phyloP scores from a whole-genome alignment of 2,797 vertebrate species.

The Sternarchorhynchus goeldii region DNA sequence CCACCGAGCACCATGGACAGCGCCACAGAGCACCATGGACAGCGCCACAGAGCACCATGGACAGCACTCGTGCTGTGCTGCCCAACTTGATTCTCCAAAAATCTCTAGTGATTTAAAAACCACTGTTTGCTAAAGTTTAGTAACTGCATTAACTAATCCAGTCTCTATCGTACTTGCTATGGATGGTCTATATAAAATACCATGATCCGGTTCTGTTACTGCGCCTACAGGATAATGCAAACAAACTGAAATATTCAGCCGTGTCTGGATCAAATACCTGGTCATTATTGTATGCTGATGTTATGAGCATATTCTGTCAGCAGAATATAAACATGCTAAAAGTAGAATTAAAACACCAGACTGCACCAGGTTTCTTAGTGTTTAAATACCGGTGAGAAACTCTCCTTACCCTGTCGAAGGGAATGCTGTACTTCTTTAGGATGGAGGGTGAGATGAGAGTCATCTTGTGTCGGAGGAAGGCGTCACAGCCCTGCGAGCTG shows the following conservation, averaged over 20 bases:
- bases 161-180: conserved; percentile 14
- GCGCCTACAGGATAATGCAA: neutral
- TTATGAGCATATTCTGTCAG: neutral
- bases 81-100: too few species aligned
- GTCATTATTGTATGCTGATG: neutral
- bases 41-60: too few species aligned
- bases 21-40: too few species aligned
- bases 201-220: conserved; percentile 10
- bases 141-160: too few species aligned
- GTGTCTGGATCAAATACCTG: too few species aligned
- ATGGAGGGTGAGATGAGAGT: conserved; percentile 97
- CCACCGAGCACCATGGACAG: too few species aligned
- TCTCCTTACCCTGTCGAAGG: conserved; percentile 89
- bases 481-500: conserved; percentile 96
- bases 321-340: neutral
- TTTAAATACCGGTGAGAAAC: neutral
- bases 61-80: too few species aligned
- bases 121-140: too few species aligned
- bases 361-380: too few species aligned
- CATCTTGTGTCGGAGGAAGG: conserved; percentile 98
- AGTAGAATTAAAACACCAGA: neutral
- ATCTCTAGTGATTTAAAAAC: too few species aligned
- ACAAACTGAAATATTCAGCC: neutral
- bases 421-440: conserved; percentile 95
- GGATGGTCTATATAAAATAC: conserved; percentile 16